Evolutionary conservation across 2,888 invertebrate species (phyloP).

Genomic region (Lacanobia wlatinum): DNA sequence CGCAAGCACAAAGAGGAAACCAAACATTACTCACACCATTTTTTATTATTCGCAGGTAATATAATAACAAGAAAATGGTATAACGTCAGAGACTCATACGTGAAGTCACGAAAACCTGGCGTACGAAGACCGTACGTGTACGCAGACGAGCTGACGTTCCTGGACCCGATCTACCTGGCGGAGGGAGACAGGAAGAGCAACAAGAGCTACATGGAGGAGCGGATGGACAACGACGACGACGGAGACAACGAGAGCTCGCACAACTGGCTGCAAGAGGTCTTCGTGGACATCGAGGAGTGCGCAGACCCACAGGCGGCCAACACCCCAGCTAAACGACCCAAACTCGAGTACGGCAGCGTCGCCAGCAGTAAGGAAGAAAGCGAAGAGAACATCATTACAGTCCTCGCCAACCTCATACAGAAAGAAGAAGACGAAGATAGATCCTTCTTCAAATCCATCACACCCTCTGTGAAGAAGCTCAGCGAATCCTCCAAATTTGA

Average conservation of each 20-base stretch:
- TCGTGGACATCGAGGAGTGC: constrained; percentile 71
- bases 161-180: constrained; percentile 67
- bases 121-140: constrained; percentile 74
- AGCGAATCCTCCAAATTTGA: constrained; percentile 77
- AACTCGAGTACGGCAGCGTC: constrained; percentile 56
- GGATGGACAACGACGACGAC: constrained; percentile 60
- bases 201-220: constrained; percentile 59
- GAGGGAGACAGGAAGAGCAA: constrained; percentile 52
- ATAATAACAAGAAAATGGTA: constrained; percentile 78
- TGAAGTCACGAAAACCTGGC: constrained; percentile 72
- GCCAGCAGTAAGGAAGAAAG: constrained; percentile 54
- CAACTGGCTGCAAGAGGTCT: constrained; percentile 75
- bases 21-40: not conserved
- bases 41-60: constrained; percentile 65
- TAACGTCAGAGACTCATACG: constrained; percentile 76
- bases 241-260: constrained; percentile 67
- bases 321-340: constrained; percentile 62
- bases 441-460: constrained; percentile 82
- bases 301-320: constrained; percentile 41
- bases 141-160: constrained; percentile 73
- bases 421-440: constrained; percentile 83
- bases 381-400: constrained; percentile 71
- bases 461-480: constrained; percentile 78
- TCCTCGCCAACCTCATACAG: constrained; percentile 77
- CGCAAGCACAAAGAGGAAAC: not conserved